These are phyloP conservation scores for Brachionus manjavacas DNA, from an alignment of 1,140 invertebrate genomes.

Conservation along the genomic window DNA sequence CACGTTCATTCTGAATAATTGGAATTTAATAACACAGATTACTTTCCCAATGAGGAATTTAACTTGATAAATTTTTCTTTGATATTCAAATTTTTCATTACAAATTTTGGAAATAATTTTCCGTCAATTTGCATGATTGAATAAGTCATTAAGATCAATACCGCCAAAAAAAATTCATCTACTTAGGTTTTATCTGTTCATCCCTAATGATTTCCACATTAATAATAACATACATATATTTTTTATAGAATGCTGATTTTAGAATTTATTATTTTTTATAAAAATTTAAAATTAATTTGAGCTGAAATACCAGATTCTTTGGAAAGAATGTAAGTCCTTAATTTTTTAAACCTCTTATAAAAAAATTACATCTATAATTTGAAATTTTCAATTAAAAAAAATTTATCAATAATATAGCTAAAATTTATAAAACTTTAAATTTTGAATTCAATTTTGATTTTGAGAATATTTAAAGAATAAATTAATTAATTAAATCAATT, in stretches of 20 bases:
- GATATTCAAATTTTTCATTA: constrained; percentile 10
- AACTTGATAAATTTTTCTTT: constrained; percentile 1
- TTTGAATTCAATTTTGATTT: too few relatives aligned
- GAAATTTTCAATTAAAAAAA: too few relatives aligned
- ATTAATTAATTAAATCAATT: neutral
- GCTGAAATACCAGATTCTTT: too few relatives aligned
- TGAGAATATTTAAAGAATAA: too few relatives aligned
- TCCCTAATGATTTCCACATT: neutral
- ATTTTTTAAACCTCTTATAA: too few relatives aligned
- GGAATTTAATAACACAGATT: neutral
- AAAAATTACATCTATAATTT: too few relatives aligned
- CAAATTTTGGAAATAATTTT: neutral
- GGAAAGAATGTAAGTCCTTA: too few relatives aligned
- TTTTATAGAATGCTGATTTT: too few relatives aligned
- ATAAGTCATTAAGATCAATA: neutral
- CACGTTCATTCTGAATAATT: neutral
- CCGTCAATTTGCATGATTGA: constrained; percentile 6
- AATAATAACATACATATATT: neutral
- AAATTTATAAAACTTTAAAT: too few relatives aligned
- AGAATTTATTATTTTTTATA: too few relatives aligned
- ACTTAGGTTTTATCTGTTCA: neutral
- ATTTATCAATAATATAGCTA: too few relatives aligned
- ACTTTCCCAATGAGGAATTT: neutral
- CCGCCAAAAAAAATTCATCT: neutral
- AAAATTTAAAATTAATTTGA: too few relatives aligned